A percentile compares a stretch with the other conserved stretches of the same genome.
These are phyloP conservation scores for Amphilophus citrinellus DNA, from an alignment of 2,113 vertebrate species.

Conservation along the genomic window DNA sequence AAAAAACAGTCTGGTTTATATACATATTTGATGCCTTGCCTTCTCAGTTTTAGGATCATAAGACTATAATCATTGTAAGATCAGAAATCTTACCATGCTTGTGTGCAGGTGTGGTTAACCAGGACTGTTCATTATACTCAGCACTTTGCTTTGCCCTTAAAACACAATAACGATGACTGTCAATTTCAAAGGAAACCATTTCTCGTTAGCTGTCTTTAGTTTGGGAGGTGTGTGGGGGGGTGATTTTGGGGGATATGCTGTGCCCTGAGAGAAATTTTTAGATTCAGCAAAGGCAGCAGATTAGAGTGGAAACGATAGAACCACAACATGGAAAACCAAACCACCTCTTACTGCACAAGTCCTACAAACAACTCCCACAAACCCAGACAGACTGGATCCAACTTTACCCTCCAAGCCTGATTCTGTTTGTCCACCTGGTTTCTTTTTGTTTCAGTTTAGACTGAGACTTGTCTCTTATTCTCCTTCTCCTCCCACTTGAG, in stretches of 20 bases:
- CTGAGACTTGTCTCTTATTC: slow-evolving; percentile 14
- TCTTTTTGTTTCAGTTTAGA: slow-evolving; percentile 52
- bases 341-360: slow-evolving; percentile 40
- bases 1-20: slow-evolving; percentile 31
- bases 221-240: slow-evolving; percentile 7
- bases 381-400: slow-evolving; percentile 60
- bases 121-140: slow-evolving; percentile 32
- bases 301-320: slow-evolving; percentile 37
- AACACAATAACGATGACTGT: slow-evolving; percentile 53
- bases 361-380: slow-evolving; percentile 63
- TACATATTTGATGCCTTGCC: background rate
- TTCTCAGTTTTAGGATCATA: slow-evolving; percentile 9
- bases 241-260: slow-evolving; percentile 8
- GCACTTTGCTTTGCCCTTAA: slow-evolving; percentile 53
- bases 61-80: slow-evolving; percentile 5
- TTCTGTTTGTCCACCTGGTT: slow-evolving; percentile 77
- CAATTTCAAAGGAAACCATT: slow-evolving; percentile 53
- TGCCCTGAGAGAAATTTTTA: slow-evolving; percentile 29
- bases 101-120: slow-evolving; percentile 64
- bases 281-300: slow-evolving; percentile 55
- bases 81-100: background rate
- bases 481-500: slow-evolving; percentile 29
- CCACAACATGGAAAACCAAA: slow-evolving; percentile 68
- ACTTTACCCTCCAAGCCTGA: slow-evolving; percentile 25
- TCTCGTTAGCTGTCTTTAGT: slow-evolving; percentile 32